Evolutionary conservation across 1,140 invertebrate genomes (phyloP).

Genomic region (Phocides pigmalion): DNA sequence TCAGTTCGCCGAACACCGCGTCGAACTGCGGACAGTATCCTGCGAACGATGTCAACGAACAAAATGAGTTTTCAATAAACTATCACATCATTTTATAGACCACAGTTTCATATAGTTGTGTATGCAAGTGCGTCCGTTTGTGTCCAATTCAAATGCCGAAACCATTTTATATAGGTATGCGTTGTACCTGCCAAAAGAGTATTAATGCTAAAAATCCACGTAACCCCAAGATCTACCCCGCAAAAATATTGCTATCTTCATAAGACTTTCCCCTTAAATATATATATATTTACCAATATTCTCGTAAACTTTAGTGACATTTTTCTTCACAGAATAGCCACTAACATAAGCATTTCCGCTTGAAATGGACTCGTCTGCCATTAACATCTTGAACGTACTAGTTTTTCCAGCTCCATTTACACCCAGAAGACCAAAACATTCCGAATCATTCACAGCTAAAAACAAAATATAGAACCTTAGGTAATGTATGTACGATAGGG

Average conservation of each 20-base stretch:
- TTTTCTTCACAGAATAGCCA: constrained; percentile 81
- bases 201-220: too few species aligned
- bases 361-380: constrained; percentile 89
- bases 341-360: constrained; percentile 82
- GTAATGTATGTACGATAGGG: background rate
- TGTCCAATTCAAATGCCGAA: too few species aligned
- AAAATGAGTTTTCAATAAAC: too few species aligned
- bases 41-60: too few species aligned
- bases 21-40: constrained; percentile 92
- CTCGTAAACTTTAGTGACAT: constrained; percentile 85
- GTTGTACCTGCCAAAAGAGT: too few species aligned
- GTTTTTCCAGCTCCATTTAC: constrained; percentile 94
- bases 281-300: constrained; percentile 64
- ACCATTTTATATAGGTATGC: too few species aligned
- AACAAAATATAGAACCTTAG: constrained; percentile 3
- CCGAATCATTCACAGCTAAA: constrained; percentile 67
- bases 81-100: too few species aligned
- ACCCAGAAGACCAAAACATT: constrained; percentile 96
- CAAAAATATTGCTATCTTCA: too few species aligned
- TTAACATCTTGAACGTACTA: constrained; percentile 95
- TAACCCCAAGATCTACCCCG: too few species aligned
- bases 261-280: too few species aligned
- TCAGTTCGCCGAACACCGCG: constrained; percentile 89
- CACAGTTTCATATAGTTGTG: too few species aligned
- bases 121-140: too few species aligned